Percentiles rank a stretch among this genome's conserved stretches.
phyloP scores from a whole-genome alignment of 2,888 invertebrate species.

The Tuta absoluta region DNA sequence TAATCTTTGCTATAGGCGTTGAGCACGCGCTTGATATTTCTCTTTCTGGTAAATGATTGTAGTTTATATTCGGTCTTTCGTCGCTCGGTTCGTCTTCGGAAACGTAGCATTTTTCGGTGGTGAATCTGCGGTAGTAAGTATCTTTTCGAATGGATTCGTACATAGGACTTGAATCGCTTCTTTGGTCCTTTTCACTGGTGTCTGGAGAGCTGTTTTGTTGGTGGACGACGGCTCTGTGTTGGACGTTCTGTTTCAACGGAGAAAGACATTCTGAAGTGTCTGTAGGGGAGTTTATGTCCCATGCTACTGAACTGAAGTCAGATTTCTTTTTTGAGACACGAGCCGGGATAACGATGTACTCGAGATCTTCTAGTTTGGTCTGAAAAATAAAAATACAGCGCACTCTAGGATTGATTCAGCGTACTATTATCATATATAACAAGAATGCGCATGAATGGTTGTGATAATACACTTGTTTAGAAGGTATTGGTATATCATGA shows the following conservation, averaged over 20 bases:
- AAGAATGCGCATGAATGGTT: not conserved
- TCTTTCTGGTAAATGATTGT: constrained; percentile 55
- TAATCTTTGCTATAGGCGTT: constrained; percentile 65
- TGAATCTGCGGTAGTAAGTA: constrained; percentile 36
- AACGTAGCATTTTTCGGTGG: constrained; percentile 50
- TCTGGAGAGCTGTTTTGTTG: constrained; percentile 54
- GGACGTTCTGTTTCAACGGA: constrained; percentile 47
- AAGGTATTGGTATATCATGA: not conserved
- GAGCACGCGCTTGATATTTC: constrained; percentile 69
- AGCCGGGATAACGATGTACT: constrained; percentile 69
- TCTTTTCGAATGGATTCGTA: constrained; percentile 58
- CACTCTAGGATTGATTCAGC: not conserved
- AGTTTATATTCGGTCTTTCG: constrained; percentile 43
- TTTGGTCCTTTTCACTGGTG: constrained; percentile 59
- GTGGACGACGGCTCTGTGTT: constrained; percentile 61
- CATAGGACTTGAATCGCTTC: constrained; percentile 53
- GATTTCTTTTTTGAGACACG: constrained; percentile 55
- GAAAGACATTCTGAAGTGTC: constrained; percentile 63
- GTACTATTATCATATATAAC: not conserved
- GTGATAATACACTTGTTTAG: not conserved
- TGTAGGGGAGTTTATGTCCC: constrained; percentile 63
- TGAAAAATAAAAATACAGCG: constrained; percentile 36
- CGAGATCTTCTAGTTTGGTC: constrained; percentile 63
- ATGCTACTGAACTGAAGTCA: constrained; percentile 57
- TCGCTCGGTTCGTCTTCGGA: constrained; percentile 52